Evolutionary conservation across 1,140 invertebrate genomes (phyloP).

Genomic region (Zaprionus capensis): DNA sequence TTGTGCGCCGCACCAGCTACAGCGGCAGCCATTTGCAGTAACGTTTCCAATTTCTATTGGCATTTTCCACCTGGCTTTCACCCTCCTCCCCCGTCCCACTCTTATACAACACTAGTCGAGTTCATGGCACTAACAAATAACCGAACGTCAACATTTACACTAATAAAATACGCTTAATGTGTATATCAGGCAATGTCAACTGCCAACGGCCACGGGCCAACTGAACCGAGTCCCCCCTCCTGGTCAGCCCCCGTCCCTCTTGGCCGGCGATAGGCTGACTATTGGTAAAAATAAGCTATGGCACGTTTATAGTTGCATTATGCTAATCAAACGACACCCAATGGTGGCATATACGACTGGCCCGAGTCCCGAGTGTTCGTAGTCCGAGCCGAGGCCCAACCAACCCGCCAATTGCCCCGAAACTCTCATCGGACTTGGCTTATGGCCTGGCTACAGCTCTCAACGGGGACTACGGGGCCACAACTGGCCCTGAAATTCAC

Average conservation of each 20-base stretch:
- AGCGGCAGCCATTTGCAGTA: conserved; percentile 11
- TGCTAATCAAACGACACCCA: conserved; percentile 82
- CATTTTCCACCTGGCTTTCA: conserved; percentile 67
- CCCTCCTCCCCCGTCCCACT: background rate
- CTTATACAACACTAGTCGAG: background rate
- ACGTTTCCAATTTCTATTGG: conserved; percentile 53
- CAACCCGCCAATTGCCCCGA: conserved; percentile 15
- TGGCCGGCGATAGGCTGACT: conserved; percentile 18
- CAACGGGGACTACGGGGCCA: conserved; percentile 34
- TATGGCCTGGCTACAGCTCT: conserved; percentile 8
- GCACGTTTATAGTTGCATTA: conserved; percentile 81
- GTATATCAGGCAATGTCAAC: conserved; percentile 63
- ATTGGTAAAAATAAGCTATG: conserved; percentile 68
- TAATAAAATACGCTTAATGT: conserved; percentile 73
- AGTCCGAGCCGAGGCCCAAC: conserved; percentile 6
- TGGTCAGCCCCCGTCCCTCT: background rate
- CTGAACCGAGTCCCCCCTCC: conserved; percentile 42
- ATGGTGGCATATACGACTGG: conserved; percentile 70
- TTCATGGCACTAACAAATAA: conserved; percentile 58
- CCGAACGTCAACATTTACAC: conserved; percentile 76
- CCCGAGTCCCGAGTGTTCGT: background rate
- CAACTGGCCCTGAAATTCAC: conserved; percentile 34
- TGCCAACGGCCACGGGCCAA: conserved; percentile 27
- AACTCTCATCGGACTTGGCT: conserved; percentile 41
- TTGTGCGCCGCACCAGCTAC: background rate